These are phyloP conservation scores for Pongo pygmaeus DNA, from an alignment of 2,113 vertebrate genomes.

Conservation along the genomic window DNA sequence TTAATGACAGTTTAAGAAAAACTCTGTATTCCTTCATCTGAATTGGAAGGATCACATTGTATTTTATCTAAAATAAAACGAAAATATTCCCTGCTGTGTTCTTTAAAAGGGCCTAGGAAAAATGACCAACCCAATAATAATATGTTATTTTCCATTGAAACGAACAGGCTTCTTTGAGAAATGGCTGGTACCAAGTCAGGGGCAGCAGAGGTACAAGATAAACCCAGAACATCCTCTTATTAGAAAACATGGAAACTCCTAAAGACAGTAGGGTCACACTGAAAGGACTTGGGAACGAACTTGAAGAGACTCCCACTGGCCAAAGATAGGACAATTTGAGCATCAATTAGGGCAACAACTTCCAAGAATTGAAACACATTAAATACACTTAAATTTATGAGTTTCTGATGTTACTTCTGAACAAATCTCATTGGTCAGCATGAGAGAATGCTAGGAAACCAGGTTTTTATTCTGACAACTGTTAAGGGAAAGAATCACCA, in stretches of 20 bases:
- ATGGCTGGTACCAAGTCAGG: not conserved
- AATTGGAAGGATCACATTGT: not conserved
- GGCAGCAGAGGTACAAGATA: not conserved
- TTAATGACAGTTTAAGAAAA: not conserved
- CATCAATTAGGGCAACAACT: not conserved
- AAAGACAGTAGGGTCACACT: not conserved
- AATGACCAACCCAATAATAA: not conserved
- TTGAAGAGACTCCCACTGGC: not conserved
- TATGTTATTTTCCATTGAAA: not conserved
- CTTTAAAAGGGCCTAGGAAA: constrained; percentile 2
- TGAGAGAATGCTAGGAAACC: not conserved
- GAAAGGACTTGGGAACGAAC: not conserved
- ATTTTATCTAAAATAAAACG: constrained; percentile 7
- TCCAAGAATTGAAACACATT: not conserved
- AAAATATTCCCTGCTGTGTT: not conserved
- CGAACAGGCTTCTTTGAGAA: not conserved
- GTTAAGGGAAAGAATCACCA: not conserved
- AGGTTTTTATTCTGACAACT: not conserved
- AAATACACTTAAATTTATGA: not conserved
- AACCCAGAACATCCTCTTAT: not conserved
- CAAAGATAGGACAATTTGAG: not conserved
- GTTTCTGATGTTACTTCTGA: not conserved
- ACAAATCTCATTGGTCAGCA: not conserved
- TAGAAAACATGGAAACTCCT: not conserved
- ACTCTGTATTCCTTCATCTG: not conserved